Evolutionary conservation across 2,888 invertebrate species (phyloP), one percentile per base, ranked within the genome.

Genomic region (Clepsis dumicolana): DNA sequence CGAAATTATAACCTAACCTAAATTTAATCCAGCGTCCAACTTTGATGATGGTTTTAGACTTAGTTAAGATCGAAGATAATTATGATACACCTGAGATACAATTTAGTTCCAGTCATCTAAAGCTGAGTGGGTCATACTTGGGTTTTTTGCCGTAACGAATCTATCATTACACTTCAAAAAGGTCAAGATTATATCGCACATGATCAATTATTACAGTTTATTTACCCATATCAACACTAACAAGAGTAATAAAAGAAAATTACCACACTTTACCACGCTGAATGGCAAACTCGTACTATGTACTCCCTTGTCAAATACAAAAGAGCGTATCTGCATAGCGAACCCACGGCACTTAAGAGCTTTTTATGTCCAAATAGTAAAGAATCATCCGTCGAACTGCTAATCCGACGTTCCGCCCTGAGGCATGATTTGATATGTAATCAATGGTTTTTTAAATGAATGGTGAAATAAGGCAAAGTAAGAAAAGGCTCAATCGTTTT

Each of bases 221-320:
- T 48, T 21, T 2, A 21, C 8, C 44, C 8, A 21, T 18, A 57
- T 14, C 7, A 24, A 38, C 21, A 57, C n/a, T 8, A 38, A 38
- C 57, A 38, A 38, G 35, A 38, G 35, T 25, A 52, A 53, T 63
- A 53, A 53, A 53, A 18, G 14, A 32, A 25, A 38, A 63, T 38
- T 53, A 63, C 62, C 32, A 35, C 62, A 64, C 56, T 64, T 16
- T n/a, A 32, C 25, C 50, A 4, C 10, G 24, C 4, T 7, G 32
- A 50, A 56, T 56, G 21, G 21, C 18, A 18, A 35, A 56, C n/a
- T n/a, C n/a, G n/a, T n/a, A n/a, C n/a, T n/a, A n/a, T n/a, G n/a
- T n/a, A n/a, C n/a, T n/a, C n/a, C n/a, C n/a, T n/a, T n/a, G n/a
- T n/a, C n/a, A n/a, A n/a, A n/a, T n/a, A n/a, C 3, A 29, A 29